phyloP scores from a whole-genome alignment of 1,140 invertebrate species.

The Archegozetes longisetosus region DNA sequence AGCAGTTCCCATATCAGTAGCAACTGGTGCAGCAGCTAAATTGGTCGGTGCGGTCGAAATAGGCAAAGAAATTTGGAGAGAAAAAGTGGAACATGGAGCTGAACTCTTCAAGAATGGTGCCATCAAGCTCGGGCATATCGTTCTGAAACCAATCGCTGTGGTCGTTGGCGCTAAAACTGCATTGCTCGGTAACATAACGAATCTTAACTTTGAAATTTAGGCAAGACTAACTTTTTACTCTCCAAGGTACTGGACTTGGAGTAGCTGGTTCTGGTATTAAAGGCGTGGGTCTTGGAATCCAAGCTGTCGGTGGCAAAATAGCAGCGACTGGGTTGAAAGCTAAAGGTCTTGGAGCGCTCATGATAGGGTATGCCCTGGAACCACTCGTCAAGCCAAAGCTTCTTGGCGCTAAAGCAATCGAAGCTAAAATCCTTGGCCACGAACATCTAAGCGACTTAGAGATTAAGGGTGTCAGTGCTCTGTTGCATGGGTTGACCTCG shows the following conservation, averaged over 20 bases:
- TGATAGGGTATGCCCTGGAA: too few relatives aligned
- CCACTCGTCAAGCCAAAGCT: too few relatives aligned
- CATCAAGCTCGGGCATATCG: neutral
- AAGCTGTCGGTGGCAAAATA: neutral
- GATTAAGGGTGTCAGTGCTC: neutral
- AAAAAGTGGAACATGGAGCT: neutral
- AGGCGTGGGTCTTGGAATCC: neutral
- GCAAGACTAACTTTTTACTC: too few relatives aligned
- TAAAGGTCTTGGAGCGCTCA: neutral
- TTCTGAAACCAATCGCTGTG: neutral
- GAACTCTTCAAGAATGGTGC: neutral
- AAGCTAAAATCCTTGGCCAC: neutral
- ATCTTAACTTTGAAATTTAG: too few relatives aligned
- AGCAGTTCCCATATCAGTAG: constrained; percentile 6
- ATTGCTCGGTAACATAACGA: too few relatives aligned
- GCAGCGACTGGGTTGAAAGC: neutral
- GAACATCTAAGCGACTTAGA: too few relatives aligned
- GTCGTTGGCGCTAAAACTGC: neutral
- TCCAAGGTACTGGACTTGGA: neutral
- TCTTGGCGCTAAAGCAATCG: neutral
- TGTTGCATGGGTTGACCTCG: too few relatives aligned
- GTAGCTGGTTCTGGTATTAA: neutral
- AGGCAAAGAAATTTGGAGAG: neutral
- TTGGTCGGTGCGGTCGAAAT: neutral
- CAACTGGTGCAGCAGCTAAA: neutral